A percentile compares a stretch with the other conserved stretches of the same genome.
Conservation (phyloP, 2,797 vertebrate genomes). For the Hydrophis major region DNA sequence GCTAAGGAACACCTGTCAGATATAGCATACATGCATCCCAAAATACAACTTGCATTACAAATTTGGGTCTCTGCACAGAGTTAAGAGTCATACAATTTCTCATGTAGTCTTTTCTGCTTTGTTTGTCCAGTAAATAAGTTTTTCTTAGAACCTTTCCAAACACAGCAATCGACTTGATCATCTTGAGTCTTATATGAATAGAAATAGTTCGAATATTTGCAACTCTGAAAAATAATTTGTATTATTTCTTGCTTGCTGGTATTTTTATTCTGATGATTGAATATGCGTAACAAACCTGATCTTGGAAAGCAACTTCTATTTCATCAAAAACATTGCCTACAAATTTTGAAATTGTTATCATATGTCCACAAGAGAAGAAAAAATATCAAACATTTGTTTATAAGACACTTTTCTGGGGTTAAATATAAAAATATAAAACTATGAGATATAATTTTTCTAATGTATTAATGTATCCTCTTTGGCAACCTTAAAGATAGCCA, state of each 20-base stretch:
- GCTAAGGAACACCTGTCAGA: neutral
- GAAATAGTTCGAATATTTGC: neutral
- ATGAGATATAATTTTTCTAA: neutral
- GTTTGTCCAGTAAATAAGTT: neutral
- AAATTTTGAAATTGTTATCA: neutral
- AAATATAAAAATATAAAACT: neutral
- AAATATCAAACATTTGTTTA: neutral
- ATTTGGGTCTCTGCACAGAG: neutral
- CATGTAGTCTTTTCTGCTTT: neutral
- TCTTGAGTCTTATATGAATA: neutral
- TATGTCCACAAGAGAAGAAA: neutral
- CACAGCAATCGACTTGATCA: neutral
- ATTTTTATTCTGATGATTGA: neutral
- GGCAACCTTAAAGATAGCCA: neutral
- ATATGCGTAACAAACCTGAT: neutral
- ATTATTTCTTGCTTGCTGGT: neutral
- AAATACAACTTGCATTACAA: neutral
- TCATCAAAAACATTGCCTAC: neutral
- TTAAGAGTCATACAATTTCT: neutral
- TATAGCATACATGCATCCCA: neutral
- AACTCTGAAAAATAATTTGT: neutral
- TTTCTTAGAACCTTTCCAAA: neutral
- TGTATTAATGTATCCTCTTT: neutral
- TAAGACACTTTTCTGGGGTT: neutral
- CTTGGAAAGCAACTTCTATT: neutral